phyloP scores from a whole-genome alignment of 1,140 invertebrate genomes.

The Leguminivora glycinivorella region DNA sequence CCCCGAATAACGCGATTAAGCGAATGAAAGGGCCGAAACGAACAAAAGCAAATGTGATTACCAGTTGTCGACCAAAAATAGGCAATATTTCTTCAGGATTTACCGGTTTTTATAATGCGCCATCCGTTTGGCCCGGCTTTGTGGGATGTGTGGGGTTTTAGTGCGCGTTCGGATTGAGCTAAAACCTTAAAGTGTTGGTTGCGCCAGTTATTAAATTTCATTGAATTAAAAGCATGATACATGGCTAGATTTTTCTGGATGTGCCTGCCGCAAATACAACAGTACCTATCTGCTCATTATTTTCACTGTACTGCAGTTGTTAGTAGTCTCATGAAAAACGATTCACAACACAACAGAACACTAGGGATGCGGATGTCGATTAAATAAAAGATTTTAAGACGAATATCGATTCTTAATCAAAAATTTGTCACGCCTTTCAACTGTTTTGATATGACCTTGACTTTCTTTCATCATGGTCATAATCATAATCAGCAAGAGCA shows the following conservation, averaged over 20 bases:
- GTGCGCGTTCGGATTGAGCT: neutral
- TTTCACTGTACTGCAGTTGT: too few relatives aligned
- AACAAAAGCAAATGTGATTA: slow-evolving; percentile 77
- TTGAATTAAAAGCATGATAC: neutral
- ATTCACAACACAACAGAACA: too few relatives aligned
- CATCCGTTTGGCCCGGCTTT: neutral
- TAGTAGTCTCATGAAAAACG: too few relatives aligned
- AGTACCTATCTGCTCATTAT: too few relatives aligned
- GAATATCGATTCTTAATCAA: too few relatives aligned
- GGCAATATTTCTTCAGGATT: slow-evolving; percentile 71
- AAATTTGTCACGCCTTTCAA: too few relatives aligned
- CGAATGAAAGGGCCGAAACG: slow-evolving; percentile 72
- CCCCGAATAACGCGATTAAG: slow-evolving; percentile 76
- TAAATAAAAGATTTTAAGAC: too few relatives aligned
- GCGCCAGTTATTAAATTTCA: neutral
- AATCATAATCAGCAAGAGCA: too few relatives aligned
- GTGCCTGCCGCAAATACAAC: too few relatives aligned
- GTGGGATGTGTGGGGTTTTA: neutral
- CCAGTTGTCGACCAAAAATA: slow-evolving; percentile 72
- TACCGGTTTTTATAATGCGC: slow-evolving; percentile 44
- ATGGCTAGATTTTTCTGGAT: neutral
- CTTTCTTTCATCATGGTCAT: too few relatives aligned
- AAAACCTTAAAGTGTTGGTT: neutral
- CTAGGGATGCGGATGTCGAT: too few relatives aligned
- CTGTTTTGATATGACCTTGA: too few relatives aligned